Conservation (phyloP, 2,797 vertebrate genomes). For the Mallotus villosus region DNA sequence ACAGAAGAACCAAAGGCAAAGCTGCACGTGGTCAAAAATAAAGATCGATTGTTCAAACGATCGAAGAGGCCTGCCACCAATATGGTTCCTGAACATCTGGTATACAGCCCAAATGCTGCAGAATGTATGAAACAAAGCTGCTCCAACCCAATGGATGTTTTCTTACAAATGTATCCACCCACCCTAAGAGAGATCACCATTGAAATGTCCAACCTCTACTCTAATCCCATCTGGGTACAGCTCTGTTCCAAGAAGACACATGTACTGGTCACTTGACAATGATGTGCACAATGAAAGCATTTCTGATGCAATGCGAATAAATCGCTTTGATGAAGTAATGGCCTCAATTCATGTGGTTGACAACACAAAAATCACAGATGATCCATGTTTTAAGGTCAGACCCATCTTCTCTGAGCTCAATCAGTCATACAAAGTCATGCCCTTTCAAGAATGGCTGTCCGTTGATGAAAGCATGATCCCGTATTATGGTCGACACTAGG, state of each 20-base stretch:
- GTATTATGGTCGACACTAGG: constrained; percentile 23
- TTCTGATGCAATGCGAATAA: constrained; percentile 18
- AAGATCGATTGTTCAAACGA: constrained; percentile 20
- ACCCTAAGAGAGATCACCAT: constrained; percentile 10
- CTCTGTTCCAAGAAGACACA: constrained; percentile 14
- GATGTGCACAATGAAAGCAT: constrained; percentile 23
- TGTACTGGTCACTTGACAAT: constrained; percentile 8
- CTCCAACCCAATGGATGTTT: constrained; percentile 15
- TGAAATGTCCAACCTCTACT: constrained; percentile 28
- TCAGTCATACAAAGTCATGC: constrained; percentile 20
- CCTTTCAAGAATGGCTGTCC: constrained; percentile 23
- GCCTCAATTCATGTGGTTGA: constrained; percentile 10
- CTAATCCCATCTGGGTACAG: constrained; percentile 24
- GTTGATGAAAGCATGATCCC: constrained; percentile 27
- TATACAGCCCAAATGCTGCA: constrained; percentile 21
- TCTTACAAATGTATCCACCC: constrained; percentile 16
- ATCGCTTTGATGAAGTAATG: constrained; percentile 4
- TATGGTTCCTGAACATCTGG: constrained; percentile 4
- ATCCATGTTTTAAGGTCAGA: constrained; percentile 20
- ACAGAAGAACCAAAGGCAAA: constrained; percentile 11
- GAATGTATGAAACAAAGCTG: constrained; percentile 23
- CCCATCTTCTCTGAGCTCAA: constrained; percentile 17
- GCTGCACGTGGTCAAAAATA: constrained; percentile 17
- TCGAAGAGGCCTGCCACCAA: constrained; percentile 8
- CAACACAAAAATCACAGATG: constrained; percentile 18